Evolutionary conservation across 2,888 invertebrate genomes (phyloP).

Genomic region (Idaea dimidiata): DNA sequence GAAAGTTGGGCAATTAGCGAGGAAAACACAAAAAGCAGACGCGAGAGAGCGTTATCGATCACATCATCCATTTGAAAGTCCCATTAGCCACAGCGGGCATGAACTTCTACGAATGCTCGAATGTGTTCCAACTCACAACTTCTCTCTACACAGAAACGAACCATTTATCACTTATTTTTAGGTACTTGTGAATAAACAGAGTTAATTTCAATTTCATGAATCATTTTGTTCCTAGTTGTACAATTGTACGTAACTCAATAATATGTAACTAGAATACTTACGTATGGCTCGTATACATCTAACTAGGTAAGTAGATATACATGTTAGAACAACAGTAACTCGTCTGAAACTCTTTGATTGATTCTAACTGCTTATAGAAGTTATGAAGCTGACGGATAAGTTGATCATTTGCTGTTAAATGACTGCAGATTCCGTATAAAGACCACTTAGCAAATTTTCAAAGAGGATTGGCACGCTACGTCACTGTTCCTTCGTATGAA

Average conservation of each 20-base stretch:
- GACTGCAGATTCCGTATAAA: not conserved
- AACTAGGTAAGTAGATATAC: not conserved
- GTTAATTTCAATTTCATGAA: not conserved
- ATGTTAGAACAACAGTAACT: not conserved
- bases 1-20: constrained; percentile 63
- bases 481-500: constrained; percentile 29
- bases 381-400: not conserved
- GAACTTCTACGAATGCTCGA: constrained; percentile 8
- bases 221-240: not conserved
- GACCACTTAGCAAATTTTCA: constrained; percentile 9
- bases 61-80: constrained; percentile 56
- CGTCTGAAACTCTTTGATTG: not conserved
- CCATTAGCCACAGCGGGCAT: constrained; percentile 51
- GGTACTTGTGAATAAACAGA: not conserved
- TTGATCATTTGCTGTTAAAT: not conserved
- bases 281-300: too few species aligned
- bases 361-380: not conserved
- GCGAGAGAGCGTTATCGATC: constrained; percentile 54
- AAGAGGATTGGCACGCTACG: constrained; percentile 20
- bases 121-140: not conserved
- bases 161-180: constrained; percentile 21
- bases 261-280: too few species aligned
- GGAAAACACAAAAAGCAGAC: constrained; percentile 63
- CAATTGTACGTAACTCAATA: not conserved
- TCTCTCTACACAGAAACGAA: not conserved